A percentile compares a stretch with the other conserved stretches of the same genome.
phyloP scores from a whole-genome alignment of 2,888 invertebrate genomes.

The Tetropium fuscum region DNA sequence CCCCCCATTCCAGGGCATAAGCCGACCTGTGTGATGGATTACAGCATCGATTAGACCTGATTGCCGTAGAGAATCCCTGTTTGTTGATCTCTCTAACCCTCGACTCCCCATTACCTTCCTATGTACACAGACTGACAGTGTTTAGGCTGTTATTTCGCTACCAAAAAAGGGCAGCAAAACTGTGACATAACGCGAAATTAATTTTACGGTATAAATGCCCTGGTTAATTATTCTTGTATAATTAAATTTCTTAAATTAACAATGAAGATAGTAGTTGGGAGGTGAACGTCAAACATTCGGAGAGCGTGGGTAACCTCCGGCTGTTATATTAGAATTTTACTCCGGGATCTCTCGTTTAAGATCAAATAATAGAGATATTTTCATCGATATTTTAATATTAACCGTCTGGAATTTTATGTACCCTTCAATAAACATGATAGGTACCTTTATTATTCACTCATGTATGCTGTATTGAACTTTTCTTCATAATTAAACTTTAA shows the following conservation, averaged over 20 bases:
- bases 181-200: conserved; percentile 42
- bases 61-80: conserved; percentile 58
- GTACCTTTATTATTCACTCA: conserved; percentile 56
- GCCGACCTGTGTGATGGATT: conserved; percentile 65
- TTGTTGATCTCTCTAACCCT: conserved; percentile 49
- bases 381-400: conserved; percentile 60
- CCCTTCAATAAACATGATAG: conserved; percentile 55
- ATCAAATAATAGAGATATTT: conserved; percentile 58
- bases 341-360: conserved; percentile 49
- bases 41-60: conserved; percentile 66
- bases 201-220: conserved; percentile 39
- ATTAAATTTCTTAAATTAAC: conserved; percentile 52
- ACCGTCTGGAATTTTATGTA: conserved; percentile 57
- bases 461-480: conserved; percentile 58
- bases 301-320: conserved; percentile 48
- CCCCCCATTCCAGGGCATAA: conserved; percentile 48
- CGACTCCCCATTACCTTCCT: conserved; percentile 47
- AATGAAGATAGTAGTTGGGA: conserved; percentile 40
- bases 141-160: conserved; percentile 27
- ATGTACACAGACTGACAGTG: conserved; percentile 33
- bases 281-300: conserved; percentile 36
- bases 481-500: conserved; percentile 52
- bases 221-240: conserved; percentile 46
- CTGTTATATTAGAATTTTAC: conserved; percentile 54
- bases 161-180: conserved; percentile 27